These are phyloP conservation scores for Neodon shergylaensis DNA, from an alignment of 2,113 vertebrate species.

Conservation along the genomic window DNA sequence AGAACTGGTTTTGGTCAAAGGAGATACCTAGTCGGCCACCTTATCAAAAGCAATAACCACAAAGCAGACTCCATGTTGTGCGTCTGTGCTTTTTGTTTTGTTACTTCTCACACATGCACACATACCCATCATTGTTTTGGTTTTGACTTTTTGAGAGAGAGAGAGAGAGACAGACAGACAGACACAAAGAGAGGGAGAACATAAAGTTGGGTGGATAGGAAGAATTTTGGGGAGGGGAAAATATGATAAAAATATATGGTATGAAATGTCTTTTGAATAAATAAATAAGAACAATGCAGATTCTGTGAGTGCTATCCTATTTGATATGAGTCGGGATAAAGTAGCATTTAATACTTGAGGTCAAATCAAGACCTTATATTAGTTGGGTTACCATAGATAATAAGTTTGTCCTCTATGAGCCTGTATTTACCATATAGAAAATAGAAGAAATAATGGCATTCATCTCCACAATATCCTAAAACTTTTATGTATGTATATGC, in stretches of 20 bases:
- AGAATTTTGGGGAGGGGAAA: background rate
- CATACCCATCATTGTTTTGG: background rate
- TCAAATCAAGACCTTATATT: background rate
- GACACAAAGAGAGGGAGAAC: background rate
- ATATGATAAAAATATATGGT: background rate
- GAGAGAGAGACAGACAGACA: background rate
- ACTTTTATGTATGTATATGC: background rate
- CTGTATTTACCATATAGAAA: conserved; percentile 27
- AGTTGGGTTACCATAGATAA: background rate
- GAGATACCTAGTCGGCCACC: background rate
- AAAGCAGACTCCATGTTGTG: background rate
- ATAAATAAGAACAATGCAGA: background rate
- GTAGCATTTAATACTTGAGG: background rate
- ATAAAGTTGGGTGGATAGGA: background rate
- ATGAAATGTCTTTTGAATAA: background rate
- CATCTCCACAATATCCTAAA: conserved; percentile 33
- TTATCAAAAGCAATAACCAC: conserved; percentile 1
- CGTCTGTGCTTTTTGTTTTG: background rate
- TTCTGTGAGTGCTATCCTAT: conserved; percentile 6
- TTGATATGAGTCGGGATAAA: background rate
- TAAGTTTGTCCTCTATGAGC: conserved; percentile 2
- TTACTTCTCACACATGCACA: background rate
- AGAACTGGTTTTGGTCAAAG: conserved; percentile 5
- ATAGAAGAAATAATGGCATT: conserved; percentile 29
- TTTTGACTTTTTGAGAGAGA: background rate